These are phyloP conservation scores for Muntiacus muntjak DNA, from an alignment of 2,113 vertebrate species.

Conservation along the genomic window DNA sequence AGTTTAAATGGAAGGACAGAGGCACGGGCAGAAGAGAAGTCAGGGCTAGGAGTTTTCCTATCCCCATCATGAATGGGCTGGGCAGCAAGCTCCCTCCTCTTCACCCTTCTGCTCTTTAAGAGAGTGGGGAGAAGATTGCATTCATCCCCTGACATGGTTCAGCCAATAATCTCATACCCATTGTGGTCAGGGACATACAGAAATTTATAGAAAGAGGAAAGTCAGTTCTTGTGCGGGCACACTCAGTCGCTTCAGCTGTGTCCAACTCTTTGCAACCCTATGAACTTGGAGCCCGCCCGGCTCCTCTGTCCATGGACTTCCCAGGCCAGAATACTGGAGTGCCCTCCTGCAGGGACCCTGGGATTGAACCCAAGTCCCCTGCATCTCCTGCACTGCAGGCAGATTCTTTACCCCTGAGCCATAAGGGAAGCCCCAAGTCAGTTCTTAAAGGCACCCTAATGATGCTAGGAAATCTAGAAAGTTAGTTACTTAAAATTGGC, in stretches of 20 bases:
- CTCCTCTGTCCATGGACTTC: not conserved
- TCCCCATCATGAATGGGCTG: accelerated
- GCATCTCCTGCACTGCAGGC: not conserved
- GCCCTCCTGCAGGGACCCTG: not conserved
- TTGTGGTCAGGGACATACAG: not conserved
- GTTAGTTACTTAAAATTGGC: not conserved
- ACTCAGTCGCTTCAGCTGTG: not conserved
- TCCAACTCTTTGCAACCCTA: not conserved
- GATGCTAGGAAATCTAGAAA: not conserved
- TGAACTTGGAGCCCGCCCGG: not conserved
- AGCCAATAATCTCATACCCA: not conserved
- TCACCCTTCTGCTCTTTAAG: not conserved
- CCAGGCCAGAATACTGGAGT: not conserved
- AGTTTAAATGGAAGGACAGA: not conserved
- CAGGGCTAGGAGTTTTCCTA: not conserved
- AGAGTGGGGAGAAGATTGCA: not conserved
- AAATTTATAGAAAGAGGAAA: not conserved
- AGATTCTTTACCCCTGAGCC: not conserved
- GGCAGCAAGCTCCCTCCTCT: accelerated
- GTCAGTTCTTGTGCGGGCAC: not conserved
- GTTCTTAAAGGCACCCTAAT: not conserved
- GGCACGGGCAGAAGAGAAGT: not conserved
- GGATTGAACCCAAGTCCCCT: not conserved
- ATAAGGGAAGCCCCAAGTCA: not conserved
- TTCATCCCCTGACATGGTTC: not conserved